phyloP scores from a whole-genome alignment of 2,797 vertebrate species.

The Phoebastria nigripes region DNA sequence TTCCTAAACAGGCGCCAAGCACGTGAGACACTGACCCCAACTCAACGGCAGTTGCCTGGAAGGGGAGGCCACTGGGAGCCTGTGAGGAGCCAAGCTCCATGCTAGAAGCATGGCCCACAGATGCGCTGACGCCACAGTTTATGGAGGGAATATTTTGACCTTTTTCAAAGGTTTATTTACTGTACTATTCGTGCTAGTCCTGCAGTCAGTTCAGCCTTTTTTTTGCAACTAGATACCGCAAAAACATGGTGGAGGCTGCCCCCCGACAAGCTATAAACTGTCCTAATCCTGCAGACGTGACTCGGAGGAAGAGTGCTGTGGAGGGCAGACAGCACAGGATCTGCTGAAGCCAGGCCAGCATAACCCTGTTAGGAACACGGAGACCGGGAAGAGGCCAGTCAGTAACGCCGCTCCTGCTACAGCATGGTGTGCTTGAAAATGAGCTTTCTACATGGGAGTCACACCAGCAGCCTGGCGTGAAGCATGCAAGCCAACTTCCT shows the following conservation, averaged over 20 bases:
- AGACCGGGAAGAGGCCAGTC: background rate
- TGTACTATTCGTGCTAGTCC: background rate
- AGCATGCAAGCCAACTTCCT: background rate
- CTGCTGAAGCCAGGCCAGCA: background rate
- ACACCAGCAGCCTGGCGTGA: background rate
- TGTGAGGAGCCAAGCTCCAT: background rate
- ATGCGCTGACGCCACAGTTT: background rate
- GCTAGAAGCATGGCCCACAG: background rate
- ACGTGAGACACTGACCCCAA: background rate
- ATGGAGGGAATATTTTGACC: background rate
- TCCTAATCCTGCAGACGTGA: background rate
- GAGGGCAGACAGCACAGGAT: background rate
- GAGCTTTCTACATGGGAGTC: background rate
- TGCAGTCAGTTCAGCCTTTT: background rate
- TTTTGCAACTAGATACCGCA: background rate
- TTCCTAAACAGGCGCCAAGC: fast-evolving
- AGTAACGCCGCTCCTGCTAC: background rate
- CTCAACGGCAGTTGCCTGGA: background rate
- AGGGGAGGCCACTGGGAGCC: background rate
- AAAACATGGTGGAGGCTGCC: background rate
- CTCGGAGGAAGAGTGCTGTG: background rate
- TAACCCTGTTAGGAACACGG: background rate
- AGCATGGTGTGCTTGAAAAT: fast-evolving
- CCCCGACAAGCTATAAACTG: background rate
- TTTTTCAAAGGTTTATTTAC: background rate